These are phyloP conservation scores for Odontamblyopus lacepedii DNA, from an alignment of 2,797 vertebrate genomes.

Conservation along the genomic window DNA sequence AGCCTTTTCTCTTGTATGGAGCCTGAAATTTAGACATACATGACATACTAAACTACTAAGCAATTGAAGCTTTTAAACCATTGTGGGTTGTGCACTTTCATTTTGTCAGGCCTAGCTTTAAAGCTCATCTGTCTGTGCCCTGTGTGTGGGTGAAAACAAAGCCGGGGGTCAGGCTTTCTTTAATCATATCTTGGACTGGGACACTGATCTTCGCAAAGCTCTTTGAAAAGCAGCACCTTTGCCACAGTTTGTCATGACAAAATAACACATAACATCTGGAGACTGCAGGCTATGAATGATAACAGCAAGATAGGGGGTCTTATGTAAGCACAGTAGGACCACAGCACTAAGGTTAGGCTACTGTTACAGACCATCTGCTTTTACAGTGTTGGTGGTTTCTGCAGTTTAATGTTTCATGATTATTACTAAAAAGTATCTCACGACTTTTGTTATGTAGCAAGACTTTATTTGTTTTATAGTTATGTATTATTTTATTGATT, in stretches of 20 bases:
- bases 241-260: conserved; percentile 10
- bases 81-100: conserved; percentile 1
- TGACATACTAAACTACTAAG: neutral
- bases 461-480: neutral
- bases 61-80: neutral
- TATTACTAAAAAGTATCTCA: neutral
- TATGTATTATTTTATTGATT: too few species aligned
- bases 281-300: conserved; percentile 40
- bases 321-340: conserved; percentile 24
- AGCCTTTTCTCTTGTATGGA: neutral
- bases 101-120: conserved; percentile 14
- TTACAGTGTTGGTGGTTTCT: conserved; percentile 6
- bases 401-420: neutral
- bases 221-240: conserved; percentile 18
- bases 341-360: neutral
- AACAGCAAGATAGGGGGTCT: conserved; percentile 6
- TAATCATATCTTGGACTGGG: conserved; percentile 13
- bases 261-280: conserved; percentile 23
- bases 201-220: conserved; percentile 12
- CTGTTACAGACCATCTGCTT: conserved; percentile 18
- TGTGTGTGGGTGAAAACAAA: conserved; percentile 56
- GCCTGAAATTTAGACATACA: neutral
- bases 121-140: neutral
- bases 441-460: neutral
- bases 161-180: conserved; percentile 29